Conservation (phyloP, 2,888 invertebrate genomes). For the Stenichneumon culpator region DNA sequence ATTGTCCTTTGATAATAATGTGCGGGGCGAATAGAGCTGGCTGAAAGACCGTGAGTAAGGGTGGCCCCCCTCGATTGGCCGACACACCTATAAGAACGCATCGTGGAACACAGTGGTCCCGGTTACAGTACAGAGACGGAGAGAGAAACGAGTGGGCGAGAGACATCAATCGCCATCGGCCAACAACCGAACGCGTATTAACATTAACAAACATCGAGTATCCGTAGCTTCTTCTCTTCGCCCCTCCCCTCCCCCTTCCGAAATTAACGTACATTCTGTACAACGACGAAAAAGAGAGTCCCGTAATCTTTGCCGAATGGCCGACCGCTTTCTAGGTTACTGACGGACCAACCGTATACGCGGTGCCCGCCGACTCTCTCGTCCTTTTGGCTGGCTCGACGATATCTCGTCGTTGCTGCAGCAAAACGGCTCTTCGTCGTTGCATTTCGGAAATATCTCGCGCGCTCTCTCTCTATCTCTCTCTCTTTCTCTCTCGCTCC, state of each 20-base stretch:
- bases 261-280: background rate
- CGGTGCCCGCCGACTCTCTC: slow-evolving; percentile 49
- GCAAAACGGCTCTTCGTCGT: slow-evolving; percentile 7
- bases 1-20: slow-evolving; percentile 43
- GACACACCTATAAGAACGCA: slow-evolving; percentile 65
- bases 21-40: slow-evolving; percentile 28
- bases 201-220: slow-evolving; percentile 5
- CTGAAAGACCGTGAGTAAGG: slow-evolving; percentile 42
- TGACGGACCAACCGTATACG: slow-evolving; percentile 76
- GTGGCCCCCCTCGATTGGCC: slow-evolving; percentile 51
- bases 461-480: slow-evolving; percentile 11
- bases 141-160: slow-evolving; percentile 23
- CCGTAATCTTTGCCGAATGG: slow-evolving; percentile 79
- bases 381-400: slow-evolving; percentile 14
- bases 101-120: slow-evolving; percentile 24
- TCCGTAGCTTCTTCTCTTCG: background rate
- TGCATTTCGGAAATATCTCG: slow-evolving; percentile 9
- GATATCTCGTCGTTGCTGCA: slow-evolving; percentile 8
- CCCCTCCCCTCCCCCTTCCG: background rate
- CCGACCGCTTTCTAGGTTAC: slow-evolving; percentile 83
- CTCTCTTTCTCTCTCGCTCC: slow-evolving; percentile 15
- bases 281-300: slow-evolving; percentile 66
- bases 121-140: slow-evolving; percentile 11
- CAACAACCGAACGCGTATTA: background rate
- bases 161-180: background rate